phyloP scores from a whole-genome alignment of 1,140 invertebrate genomes.

The Drosophila subpulchrella region DNA sequence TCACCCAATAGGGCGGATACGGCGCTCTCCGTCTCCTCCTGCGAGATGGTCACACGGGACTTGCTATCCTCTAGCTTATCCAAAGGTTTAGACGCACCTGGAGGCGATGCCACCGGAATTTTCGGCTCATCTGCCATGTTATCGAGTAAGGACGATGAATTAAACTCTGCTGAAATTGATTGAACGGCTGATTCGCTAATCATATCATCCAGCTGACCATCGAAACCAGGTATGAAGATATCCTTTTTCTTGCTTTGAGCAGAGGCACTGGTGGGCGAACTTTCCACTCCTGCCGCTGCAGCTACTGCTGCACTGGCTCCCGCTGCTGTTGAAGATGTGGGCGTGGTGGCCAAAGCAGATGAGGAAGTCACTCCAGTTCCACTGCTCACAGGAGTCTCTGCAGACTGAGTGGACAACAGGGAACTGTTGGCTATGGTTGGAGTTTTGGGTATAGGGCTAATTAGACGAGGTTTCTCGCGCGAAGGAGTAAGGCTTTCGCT shows the following conservation, averaged over 20 bases:
- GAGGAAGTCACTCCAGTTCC: constrained; percentile 15
- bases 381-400: constrained; percentile 64
- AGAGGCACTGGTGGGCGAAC: constrained; percentile 41
- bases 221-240: constrained; percentile 89
- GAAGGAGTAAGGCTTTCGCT: constrained; percentile 83
- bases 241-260: constrained; percentile 85
- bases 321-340: constrained; percentile 60
- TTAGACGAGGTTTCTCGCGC: constrained; percentile 85
- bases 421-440: constrained; percentile 75
- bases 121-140: constrained; percentile 84
- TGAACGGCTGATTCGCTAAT: constrained; percentile 93
- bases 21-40: constrained; percentile 96
- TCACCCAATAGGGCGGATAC: constrained; percentile 94
- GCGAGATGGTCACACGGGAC: constrained; percentile 92
- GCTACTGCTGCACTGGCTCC: constrained; percentile 23
- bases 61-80: constrained; percentile 89
- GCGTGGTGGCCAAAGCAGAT: constrained; percentile 63
- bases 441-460: constrained; percentile 87
- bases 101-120: constrained; percentile 79
- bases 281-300: constrained; percentile 21
- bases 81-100: constrained; percentile 80
- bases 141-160: constrained; percentile 65
- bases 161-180: constrained; percentile 88
- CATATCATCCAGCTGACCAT: constrained; percentile 88
- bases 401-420: constrained; percentile 67